Evolutionary conservation across 2,797 vertebrate genomes (phyloP).

Genomic region (Avahi laniger): DNA sequence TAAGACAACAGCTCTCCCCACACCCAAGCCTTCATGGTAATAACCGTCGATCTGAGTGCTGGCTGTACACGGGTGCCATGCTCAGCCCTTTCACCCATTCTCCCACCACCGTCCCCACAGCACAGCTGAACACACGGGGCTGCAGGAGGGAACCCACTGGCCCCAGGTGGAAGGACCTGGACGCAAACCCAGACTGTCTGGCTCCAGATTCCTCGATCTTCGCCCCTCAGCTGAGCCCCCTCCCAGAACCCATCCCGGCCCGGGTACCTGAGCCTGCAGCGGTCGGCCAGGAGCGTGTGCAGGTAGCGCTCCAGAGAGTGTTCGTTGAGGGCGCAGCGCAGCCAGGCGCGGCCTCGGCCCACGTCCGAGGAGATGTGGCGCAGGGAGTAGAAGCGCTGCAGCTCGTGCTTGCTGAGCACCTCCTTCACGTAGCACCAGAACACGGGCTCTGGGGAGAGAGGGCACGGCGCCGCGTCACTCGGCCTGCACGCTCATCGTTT

Average conservation of each 20-base stretch:
- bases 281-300: constrained; percentile 94
- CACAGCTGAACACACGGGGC: not conserved
- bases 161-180: fast-evolving
- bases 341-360: constrained; percentile 95
- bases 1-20: not conserved
- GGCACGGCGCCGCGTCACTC: not conserved
- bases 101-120: not conserved
- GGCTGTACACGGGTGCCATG: fast-evolving
- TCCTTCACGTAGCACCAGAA: constrained; percentile 99
- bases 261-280: constrained; percentile 89
- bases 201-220: not conserved
- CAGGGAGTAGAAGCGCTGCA: constrained; percentile 95
- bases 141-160: fast-evolving
- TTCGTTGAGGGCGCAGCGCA: constrained; percentile 97
- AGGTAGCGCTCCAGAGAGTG: constrained; percentile 97
- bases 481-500: fast-evolving
- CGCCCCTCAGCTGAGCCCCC: fast-evolving
- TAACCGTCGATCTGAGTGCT: fast-evolving
- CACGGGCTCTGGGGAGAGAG: constrained; percentile 84
- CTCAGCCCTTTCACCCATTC: not conserved
- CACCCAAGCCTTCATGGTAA: not conserved
- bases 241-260: fast-evolving
- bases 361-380: constrained; percentile 91
- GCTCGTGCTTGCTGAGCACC: constrained; percentile 95
- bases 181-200: not conserved